Evolutionary conservation across 2,113 vertebrate genomes (phyloP), one percentile per base, ranked within the genome.

Genomic region (Boulengeromyrus knoepffleri): DNA sequence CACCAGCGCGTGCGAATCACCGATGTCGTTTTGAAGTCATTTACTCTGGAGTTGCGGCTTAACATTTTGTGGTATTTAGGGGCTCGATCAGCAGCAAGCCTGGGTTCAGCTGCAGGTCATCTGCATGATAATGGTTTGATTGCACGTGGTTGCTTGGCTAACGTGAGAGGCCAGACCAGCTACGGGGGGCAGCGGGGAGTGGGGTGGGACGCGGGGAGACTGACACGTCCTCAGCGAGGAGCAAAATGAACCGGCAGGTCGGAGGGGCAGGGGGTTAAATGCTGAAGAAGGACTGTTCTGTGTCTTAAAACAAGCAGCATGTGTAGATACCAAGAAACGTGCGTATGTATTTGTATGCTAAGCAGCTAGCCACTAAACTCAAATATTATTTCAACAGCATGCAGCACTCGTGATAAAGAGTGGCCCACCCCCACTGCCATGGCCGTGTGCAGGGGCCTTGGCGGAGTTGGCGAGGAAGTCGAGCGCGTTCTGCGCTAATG

Each of bases 51-150:
- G 95, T 95, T 93, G 93, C 92, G 90, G 92, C 94, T 95, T 95
- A 94, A 95, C 95, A 95, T 96, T 96, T 95, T 95, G 93, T 96
- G 95, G 95, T 94, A 95, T 96, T 96, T 96, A 92, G 92, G 90
- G 92, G 91, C 91, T 92, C 88, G 91, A 94, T 94, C 93, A 21
- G 92, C 93, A 21, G 92, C 93, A 89, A 93, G 92, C 94, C 94
- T 94, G 88, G 93, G 93, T 94, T 94, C 94, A 66, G 96, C 93
- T 94, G 93, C 92, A 88, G 93, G 93, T 95, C 95, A 94, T 96
- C 95, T 95, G 94, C 95, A 96, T 96, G 95, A 95, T 96, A 96
- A 96, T 96, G 92, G 92, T 89, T 95, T 92, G 90, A 93, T 94
- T 92, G 92, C 92, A 96, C 94, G 93, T 93, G 93, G 91, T 95